phyloP scores from a whole-genome alignment of 2,797 vertebrate species.

The Anas georgica region DNA sequence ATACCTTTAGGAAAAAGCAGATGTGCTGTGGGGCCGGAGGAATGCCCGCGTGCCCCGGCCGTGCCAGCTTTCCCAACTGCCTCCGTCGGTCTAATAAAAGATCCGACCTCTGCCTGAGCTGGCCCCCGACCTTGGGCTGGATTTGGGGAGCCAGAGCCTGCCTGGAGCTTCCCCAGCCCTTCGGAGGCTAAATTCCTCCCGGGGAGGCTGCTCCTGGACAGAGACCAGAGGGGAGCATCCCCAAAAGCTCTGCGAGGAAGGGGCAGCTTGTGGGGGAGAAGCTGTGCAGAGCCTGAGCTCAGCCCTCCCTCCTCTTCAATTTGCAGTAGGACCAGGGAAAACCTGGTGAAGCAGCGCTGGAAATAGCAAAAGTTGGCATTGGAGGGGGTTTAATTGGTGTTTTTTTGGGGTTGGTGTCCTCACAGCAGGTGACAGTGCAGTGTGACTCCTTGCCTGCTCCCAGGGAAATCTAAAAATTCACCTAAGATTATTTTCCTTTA shows the following conservation, averaged over 20 bases:
- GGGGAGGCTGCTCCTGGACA: too few species aligned
- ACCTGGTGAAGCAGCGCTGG: not conserved
- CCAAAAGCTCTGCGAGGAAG: not conserved
- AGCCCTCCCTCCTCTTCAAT: not conserved
- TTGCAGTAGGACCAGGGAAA: not conserved
- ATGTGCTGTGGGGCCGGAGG: not conserved
- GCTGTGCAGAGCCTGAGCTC: not conserved
- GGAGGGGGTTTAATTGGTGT: accelerated
- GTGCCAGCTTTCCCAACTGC: slow-evolving; percentile 21
- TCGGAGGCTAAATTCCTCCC: not conserved
- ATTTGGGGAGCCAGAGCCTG: accelerated
- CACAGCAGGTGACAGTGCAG: accelerated
- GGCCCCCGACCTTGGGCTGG: not conserved
- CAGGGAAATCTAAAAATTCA: not conserved
- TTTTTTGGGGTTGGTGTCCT: not conserved
- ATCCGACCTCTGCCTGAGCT: slow-evolving; percentile 14
- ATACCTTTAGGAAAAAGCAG: slow-evolving; percentile 57
- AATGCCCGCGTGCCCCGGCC: not conserved
- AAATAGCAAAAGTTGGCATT: not conserved
- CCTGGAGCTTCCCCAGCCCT: not conserved
- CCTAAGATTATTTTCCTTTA: not conserved
- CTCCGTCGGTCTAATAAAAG: slow-evolving; percentile 48
- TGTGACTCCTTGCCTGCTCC: not conserved
- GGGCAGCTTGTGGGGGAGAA: not conserved
- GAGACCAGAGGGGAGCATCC: not conserved